A percentile compares a stretch with the other conserved stretches of the same genome.
Conservation (phyloP, 2,113 vertebrate species). For the Vombatus ursinus region DNA sequence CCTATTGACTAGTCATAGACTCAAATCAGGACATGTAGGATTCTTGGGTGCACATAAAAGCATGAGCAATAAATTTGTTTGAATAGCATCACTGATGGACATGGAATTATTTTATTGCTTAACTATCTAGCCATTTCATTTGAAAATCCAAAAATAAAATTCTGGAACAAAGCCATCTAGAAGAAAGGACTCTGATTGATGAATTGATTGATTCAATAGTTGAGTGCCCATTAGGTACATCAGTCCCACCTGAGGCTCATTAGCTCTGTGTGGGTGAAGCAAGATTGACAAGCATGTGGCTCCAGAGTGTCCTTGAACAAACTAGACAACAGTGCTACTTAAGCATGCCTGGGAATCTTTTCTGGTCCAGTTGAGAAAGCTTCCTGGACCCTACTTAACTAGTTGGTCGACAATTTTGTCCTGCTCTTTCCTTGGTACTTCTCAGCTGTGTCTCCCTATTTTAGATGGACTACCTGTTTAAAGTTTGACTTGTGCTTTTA, state of each 20-base stretch:
- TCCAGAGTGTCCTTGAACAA: neutral
- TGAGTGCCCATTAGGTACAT: neutral
- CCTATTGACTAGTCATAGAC: neutral
- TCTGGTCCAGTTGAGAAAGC: neutral
- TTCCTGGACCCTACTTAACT: neutral
- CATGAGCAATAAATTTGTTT: neutral
- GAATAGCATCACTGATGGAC: neutral
- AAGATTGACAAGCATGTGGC: neutral
- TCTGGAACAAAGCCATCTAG: neutral
- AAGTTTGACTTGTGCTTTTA: neutral
- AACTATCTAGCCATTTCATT: neutral
- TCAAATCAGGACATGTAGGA: neutral
- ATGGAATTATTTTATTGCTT: neutral
- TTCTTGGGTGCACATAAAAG: neutral
- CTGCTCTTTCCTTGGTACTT: neutral
- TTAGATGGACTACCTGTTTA: neutral
- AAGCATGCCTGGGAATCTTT: neutral
- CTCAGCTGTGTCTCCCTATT: neutral
- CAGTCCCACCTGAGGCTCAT: neutral
- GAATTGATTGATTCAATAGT: neutral
- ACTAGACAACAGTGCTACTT: neutral
- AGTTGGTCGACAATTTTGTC: neutral
- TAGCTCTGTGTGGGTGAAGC: neutral
- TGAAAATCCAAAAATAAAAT: neutral
- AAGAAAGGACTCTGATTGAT: neutral